Conservation (phyloP, 2,797 vertebrate species). For the Lindbergichthys nudifrons region DNA sequence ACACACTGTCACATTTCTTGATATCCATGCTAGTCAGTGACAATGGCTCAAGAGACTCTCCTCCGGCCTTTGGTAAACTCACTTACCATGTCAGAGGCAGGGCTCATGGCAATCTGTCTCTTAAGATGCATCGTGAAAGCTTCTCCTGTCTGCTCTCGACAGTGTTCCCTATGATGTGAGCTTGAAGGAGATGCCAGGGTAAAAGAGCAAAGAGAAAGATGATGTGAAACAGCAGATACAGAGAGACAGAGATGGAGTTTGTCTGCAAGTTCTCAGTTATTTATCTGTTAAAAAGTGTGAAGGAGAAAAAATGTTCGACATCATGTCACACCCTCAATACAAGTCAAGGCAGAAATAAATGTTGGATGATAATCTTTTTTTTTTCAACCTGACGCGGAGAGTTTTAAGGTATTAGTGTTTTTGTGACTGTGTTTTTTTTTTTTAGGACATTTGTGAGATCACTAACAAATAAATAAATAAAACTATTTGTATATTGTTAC, state of each 20-base stretch:
- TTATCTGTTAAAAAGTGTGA: slow-evolving; percentile 8
- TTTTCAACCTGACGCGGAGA: slow-evolving; percentile 5
- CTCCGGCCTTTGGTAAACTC: slow-evolving; percentile 27
- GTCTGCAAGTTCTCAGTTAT: slow-evolving; percentile 5
- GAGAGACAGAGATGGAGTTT: slow-evolving; percentile 42
- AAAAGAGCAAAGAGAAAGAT: slow-evolving; percentile 23
- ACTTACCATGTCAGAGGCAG: slow-evolving; percentile 54
- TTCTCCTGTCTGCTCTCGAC: slow-evolving; percentile 50
- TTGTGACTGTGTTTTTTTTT: no score
- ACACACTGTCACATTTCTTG: slow-evolving; percentile 13
- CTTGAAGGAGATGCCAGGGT: slow-evolving; percentile 28
- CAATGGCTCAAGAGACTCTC: slow-evolving; percentile 36
- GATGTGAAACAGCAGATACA: slow-evolving; percentile 29
- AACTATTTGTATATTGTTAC: background rate
- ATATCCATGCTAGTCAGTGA: slow-evolving; percentile 24
- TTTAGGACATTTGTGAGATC: background rate
- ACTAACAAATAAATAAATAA: background rate
- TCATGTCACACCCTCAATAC: slow-evolving; percentile 14
- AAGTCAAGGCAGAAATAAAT: slow-evolving; percentile 5
- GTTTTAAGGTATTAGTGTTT: slow-evolving; percentile 9
- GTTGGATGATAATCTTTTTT: slow-evolving; percentile 12
- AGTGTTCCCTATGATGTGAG: slow-evolving; percentile 38
- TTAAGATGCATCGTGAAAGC: slow-evolving; percentile 57
- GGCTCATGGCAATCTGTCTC: slow-evolving; percentile 58
- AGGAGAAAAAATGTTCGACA: slow-evolving; percentile 13